These are phyloP conservation scores for Dolichoris vasculosae DNA, from an alignment of 1,140 invertebrate species.

Conservation along the genomic window DNA sequence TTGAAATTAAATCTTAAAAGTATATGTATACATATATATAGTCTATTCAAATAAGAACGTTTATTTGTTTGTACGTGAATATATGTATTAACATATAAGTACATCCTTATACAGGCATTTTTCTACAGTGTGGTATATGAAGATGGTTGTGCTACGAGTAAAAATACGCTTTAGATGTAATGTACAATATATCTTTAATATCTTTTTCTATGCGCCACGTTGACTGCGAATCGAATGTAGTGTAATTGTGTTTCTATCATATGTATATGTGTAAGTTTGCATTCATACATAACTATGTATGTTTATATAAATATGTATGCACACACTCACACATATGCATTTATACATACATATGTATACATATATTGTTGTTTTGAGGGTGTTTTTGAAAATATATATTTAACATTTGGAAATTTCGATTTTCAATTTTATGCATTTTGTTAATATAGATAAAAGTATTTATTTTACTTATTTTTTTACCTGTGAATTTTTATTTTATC, in stretches of 20 bases:
- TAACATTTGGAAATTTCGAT: constrained; percentile 18
- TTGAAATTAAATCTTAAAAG: background rate
- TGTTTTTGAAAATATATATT: constrained; percentile 4
- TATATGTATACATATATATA: constrained; percentile 50
- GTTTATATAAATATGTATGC: background rate
- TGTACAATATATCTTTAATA: constrained; percentile 63
- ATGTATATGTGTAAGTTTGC: background rate
- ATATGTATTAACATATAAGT: constrained; percentile 17
- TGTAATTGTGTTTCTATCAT: constrained; percentile 33
- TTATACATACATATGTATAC: background rate
- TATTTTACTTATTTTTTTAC: too few species aligned
- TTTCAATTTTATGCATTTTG: background rate
- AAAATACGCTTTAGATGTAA: constrained; percentile 68
- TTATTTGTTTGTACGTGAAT: background rate
- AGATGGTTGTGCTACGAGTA: constrained; percentile 56
- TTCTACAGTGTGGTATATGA: constrained; percentile 39
- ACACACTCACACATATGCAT: background rate
- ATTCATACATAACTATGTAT: background rate
- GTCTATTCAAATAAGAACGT: background rate
- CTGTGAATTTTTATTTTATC: too few species aligned
- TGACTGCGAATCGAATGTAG: constrained; percentile 49
- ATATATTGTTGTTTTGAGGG: constrained; percentile 46
- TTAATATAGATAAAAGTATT: background rate
- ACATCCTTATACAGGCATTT: constrained; percentile 32
- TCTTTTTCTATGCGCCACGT: constrained; percentile 52